Evolutionary conservation across 1,140 invertebrate species (phyloP), one percentile per base, ranked within the genome.

Genomic region (Sitophilus oryzae): DNA sequence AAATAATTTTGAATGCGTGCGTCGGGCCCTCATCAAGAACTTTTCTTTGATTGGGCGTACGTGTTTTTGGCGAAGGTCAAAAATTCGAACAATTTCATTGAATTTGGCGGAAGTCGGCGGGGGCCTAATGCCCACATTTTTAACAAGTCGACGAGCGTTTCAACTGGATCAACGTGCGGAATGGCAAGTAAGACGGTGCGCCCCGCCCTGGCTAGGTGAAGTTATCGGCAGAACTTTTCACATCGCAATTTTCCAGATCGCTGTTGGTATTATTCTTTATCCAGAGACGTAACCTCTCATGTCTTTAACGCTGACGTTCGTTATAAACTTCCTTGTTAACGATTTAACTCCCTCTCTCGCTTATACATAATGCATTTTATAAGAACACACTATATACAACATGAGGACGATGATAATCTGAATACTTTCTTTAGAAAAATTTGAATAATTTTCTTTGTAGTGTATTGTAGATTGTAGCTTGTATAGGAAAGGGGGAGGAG

Each of bases 31-130:
- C 55, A 57, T 57, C 55, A 57, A 57, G 49, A 57, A 57, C 45
- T 57, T 56, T n/a, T 57, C 48, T 30, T 35, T 58, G 56, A 58
- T 58, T 58, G 56, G 44, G 20, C 14, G 56, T 52, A 58, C 56
- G 56, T 58, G 56, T 58, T 53, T 58, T 57, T 57, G 50, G 49
- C 45, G 56, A 58, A 58, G 56, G 56, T 58, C 56, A 58, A 53
- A 58, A 58, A 52, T 53, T 58, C 56, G 43, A 53, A 58, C 56
- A 53, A 49, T 53, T 58, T 58, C 56, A 58, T 58, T 58, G 56
- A 58, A 58, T 58, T 58, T 56, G 55, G 47, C 47, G 55, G 55
- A 57, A 57, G 47, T 51, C 46, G 53, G 55, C 49, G 30, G 43
- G 48, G 47, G 54, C 54, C 54, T 52, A 52, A 58, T 58, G 48